Evolutionary conservation across 2,113 vertebrate genomes (phyloP).

Genomic region (Tauraco erythrolophus): DNA sequence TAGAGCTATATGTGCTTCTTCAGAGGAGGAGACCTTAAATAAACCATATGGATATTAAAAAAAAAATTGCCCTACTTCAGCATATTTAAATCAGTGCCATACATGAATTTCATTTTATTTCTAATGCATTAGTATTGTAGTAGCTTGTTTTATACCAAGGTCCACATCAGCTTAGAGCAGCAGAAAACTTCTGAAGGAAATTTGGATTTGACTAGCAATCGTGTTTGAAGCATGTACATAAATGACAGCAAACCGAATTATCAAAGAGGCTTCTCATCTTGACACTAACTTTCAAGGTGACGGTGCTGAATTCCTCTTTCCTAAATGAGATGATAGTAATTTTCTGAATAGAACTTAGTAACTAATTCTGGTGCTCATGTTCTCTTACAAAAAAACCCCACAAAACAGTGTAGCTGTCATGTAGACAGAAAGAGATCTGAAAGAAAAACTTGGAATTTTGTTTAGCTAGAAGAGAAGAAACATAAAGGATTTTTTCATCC

Average conservation of each 20-base stretch:
- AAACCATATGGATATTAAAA: neutral
- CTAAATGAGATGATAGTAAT: neutral
- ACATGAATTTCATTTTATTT: neutral
- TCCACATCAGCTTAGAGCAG: neutral
- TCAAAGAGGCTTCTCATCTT: neutral
- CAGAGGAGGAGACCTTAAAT: neutral
- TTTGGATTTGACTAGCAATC: neutral
- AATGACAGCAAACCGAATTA: neutral
- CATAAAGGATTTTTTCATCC: accelerated
- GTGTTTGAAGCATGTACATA: neutral
- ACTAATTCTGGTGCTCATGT: neutral
- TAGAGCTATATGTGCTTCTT: neutral
- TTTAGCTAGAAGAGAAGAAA: neutral
- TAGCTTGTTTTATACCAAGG: neutral
- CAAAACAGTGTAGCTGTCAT: neutral
- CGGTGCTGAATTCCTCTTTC: neutral
- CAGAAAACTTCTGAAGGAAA: neutral
- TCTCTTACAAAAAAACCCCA: neutral
- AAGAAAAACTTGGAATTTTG: neutral
- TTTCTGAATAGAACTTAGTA: neutral
- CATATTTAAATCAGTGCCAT: neutral
- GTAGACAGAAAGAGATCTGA: neutral
- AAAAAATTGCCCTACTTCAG: neutral
- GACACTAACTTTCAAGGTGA: neutral
- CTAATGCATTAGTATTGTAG: neutral